Evolutionary conservation across 2,888 invertebrate genomes (phyloP), one percentile per base, ranked within the genome.

Genomic region (Meteorus cinctellus): DNA sequence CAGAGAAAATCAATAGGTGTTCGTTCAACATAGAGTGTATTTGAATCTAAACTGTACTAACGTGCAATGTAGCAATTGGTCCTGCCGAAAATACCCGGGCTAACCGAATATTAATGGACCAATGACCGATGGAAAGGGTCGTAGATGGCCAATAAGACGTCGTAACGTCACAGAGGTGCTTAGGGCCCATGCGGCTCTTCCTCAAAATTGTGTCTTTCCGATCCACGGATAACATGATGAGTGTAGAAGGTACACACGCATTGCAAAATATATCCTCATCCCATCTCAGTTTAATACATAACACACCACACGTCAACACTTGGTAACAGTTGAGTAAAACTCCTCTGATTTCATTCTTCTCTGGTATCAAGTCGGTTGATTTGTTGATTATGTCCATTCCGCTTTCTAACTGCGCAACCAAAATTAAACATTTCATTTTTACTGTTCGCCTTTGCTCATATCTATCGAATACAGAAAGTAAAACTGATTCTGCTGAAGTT

Each of bases 351-450:
- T 79, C 73, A 81, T 86, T 81, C 31, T 73, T 72, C 69, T 86
- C 87, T 85, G 78, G 19, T 85, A 72, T 73, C n/a, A 77, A 83
- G 84, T 86, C 87, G 86, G 88, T 88, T 88, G 86, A 89, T 88
- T 89, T 88, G 88, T 89, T 89, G 89, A 89, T 89, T 89, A 89
- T 89, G 89, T 89, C 89, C 89, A 88, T 89, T 88, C 89, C 87
- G 83, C 83, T 82, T 82, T 84, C 82, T 84, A 84, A 87, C 86
- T 19, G 19, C 55, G 24, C 84, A 41, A 80, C 78, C 81, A 84
- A 24, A 71, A 78, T 74, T 73, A 70, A 63, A 60, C 71, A 72
- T 76, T 72, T 66, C n/a, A 59, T 75, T 34, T 45, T 14, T 60
- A 16, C 6, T 27, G n/a, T 24, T 41, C 48, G 63, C 31, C 48